Percentiles rank a stretch among this genome's conserved stretches.
phyloP scores from a whole-genome alignment of 2,113 vertebrate species.

The Felis catus region F.catus_Fca126_mat1.0 CM031420.1:108006001-108006500 shows the following conservation, averaged over 20 bases:
- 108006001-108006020: neutral
- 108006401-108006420: neutral
- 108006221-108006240: neutral
- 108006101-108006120: neutral
- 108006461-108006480: neutral
- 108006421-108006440: neutral
- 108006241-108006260: neutral
- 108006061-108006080: neutral
- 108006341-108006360: neutral
- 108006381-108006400: neutral
- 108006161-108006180: neutral
- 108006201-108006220: slow-evolving; percentile 31
- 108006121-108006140: neutral
- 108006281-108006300: neutral
- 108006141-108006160: neutral
- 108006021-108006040: slow-evolving; percentile 2
- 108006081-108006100: neutral
- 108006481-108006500: neutral
- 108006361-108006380: neutral
- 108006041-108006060: neutral
- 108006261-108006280: neutral
- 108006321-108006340: slow-evolving; percentile 6
- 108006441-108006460: neutral
- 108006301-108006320: neutral
- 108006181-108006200: neutral